Base-by-base conservation (phyloP, 2,888 invertebrate genomes). In the Xanthia icteritia region DNA sequence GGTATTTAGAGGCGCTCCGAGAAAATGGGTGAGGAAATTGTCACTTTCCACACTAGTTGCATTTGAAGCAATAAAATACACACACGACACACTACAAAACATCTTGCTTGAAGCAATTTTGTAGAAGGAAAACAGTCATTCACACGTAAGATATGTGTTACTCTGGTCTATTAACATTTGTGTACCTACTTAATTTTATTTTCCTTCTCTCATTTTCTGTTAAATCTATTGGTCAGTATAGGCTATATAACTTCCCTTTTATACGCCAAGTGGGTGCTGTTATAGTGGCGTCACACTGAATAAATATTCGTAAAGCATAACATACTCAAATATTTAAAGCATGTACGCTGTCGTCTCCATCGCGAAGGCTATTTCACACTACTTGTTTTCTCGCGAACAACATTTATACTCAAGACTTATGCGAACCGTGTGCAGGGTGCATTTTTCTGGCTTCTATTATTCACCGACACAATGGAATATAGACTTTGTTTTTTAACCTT, bases 381-480 rank as follows among this genome's bases (percentile, higher is more conserved):
- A 90, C 92, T 93, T 93, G 92, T 94, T 93, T 92, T 93, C 92
- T 90, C 89, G 92, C 84, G 92, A 93, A 93, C 92, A 94, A 94
- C 92, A 93, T 94, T 94, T 94, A 92, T 92, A 92, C 93, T 92
- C 91, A 91, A 94, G 92, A 93, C 90, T 89, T 89, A 88, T 83
- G 84, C 79, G 79, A 81, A 70, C 72, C 67, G 90, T 91, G 89
- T 91, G 93, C 92, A 92, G 90, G 90, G 91, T 95, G 94, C 94
- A 94, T 93, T 94, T 95, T 93, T 91, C 92, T 90, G 92, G 92
- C 92, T 94, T 94, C 92, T 86, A 89, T 92, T 92, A 89, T 91
- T 86, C 82, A 82, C 75, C 61, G 23, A 31, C 23, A 75, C 79
- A 86, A 84, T 88, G 73, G 65, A 91, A 91, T 89, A 76, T 92